A percentile compares a stretch with the other conserved stretches of the same genome.
These are phyloP conservation scores for Synanthedon formicaeformis DNA, from an alignment of 2,888 invertebrate species.

Conservation along the genomic window DNA sequence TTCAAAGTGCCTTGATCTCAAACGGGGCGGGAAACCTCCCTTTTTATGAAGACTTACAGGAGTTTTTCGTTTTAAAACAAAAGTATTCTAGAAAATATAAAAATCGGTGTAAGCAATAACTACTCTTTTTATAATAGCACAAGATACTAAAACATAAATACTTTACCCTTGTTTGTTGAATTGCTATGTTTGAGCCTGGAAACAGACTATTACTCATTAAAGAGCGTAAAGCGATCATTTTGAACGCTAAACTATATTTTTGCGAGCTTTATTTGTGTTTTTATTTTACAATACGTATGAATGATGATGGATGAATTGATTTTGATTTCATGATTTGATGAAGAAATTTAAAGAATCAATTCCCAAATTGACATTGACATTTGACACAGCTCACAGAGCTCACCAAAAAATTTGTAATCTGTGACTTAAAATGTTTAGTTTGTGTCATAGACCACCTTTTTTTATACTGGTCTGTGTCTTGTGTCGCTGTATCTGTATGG, in stretches of 20 bases:
- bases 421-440: no score
- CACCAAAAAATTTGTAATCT: no score
- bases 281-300: no score
- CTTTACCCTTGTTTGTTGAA: constrained; percentile 46
- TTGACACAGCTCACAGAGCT: no score
- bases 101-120: neutral
- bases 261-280: no score
- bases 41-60: constrained; percentile 72
- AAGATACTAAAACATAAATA: neutral
- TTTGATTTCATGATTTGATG: no score
- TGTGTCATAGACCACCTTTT: no score
- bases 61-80: constrained; percentile 75
- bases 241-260: neutral
- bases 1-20: constrained; percentile 74
- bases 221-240: constrained; percentile 35
- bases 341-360: no score
- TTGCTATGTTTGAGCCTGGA: constrained; percentile 20
- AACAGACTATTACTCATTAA: constrained; percentile 20
- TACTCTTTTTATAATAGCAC: neutral
- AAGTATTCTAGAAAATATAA: constrained; percentile 75
- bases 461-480: no score
- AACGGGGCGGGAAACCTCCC: constrained; percentile 53
- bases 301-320: no score
- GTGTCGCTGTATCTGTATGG: no score
- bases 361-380: no score